phyloP scores from a whole-genome alignment of 64 coral and sea anemone species.

The Dendronephthya gigantea region DNA sequence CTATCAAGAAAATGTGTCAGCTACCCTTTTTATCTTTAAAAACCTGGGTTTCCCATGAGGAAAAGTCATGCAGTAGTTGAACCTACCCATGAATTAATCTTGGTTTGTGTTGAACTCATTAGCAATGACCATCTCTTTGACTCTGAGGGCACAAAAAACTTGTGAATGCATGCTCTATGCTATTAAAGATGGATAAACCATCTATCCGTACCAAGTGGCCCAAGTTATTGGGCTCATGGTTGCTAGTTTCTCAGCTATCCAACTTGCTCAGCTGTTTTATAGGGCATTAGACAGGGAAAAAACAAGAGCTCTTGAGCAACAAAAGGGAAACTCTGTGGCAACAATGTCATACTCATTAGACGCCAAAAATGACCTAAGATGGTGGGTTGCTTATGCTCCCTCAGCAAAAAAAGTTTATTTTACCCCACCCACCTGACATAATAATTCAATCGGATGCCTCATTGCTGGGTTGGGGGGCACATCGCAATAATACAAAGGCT shows the following conservation, averaged over 20 bases:
- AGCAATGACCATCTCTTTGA: too few relatives aligned
- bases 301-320: not conserved
- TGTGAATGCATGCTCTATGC: not conserved
- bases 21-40: not conserved
- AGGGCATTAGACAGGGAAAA: not conserved
- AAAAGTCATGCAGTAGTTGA: not conserved
- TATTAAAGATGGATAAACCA: not conserved
- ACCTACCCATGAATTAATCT: not conserved
- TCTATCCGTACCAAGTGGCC: not conserved
- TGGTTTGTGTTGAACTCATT: not conserved
- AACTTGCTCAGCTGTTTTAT: not conserved
- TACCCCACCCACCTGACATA: not conserved
- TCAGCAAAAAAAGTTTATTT: not conserved
- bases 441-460: constrained; percentile 12
- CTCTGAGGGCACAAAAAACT: not conserved
- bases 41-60: not conserved
- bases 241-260: not conserved
- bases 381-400: not conserved
- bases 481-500: not conserved
- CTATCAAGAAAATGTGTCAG: not conserved
- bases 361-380: not conserved
- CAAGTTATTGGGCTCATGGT: not conserved
- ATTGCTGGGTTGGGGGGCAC: not conserved
- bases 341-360: not conserved
- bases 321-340: not conserved